Evolutionary conservation across 64 coral and sea anemone species (phyloP).

Genomic region (Pocillopora verrucosa): DNA sequence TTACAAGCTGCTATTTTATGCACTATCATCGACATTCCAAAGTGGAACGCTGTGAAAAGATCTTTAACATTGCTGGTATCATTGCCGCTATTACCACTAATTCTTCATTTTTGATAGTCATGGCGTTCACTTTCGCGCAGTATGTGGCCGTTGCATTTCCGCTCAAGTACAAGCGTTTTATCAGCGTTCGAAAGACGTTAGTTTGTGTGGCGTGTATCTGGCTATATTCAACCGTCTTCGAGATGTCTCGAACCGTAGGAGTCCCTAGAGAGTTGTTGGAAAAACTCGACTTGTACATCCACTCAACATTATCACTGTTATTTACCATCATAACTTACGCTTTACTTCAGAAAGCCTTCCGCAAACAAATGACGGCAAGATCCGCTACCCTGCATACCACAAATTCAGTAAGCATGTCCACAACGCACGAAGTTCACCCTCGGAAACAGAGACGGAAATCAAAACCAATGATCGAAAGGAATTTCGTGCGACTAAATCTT

Average conservation of each 20-base stretch:
- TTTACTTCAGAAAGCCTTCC: conserved; percentile 53
- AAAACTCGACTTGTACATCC: conserved; percentile 54
- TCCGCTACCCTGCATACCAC: neutral
- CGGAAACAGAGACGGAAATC: neutral
- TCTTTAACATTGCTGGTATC: conserved; percentile 3
- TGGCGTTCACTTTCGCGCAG: conserved; percentile 70
- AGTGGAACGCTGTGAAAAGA: neutral
- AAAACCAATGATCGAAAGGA: conserved; percentile 37
- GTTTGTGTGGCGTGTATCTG: conserved; percentile 47
- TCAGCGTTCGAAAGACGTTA: conserved; percentile 47
- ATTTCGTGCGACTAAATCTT: conserved; percentile 73
- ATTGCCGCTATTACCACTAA: conserved; percentile 46
- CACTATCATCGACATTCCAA: conserved; percentile 21
- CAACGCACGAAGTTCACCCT: too few relatives aligned
- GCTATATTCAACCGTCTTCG: conserved; percentile 50
- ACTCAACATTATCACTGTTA: conserved; percentile 61
- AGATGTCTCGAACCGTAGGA: conserved; percentile 23
- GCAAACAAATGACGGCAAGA: conserved; percentile 39
- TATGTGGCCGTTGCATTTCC: conserved; percentile 72
- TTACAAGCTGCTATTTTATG: conserved; percentile 54
- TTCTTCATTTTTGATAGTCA: conserved; percentile 61
- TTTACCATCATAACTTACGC: conserved; percentile 62
- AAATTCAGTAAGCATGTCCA: neutral
- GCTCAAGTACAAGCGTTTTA: conserved; percentile 48
- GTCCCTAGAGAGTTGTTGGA: conserved; percentile 39